Base-by-base conservation (phyloP, 2,113 vertebrate genomes). In the Phyllostomus discolor region DNA sequence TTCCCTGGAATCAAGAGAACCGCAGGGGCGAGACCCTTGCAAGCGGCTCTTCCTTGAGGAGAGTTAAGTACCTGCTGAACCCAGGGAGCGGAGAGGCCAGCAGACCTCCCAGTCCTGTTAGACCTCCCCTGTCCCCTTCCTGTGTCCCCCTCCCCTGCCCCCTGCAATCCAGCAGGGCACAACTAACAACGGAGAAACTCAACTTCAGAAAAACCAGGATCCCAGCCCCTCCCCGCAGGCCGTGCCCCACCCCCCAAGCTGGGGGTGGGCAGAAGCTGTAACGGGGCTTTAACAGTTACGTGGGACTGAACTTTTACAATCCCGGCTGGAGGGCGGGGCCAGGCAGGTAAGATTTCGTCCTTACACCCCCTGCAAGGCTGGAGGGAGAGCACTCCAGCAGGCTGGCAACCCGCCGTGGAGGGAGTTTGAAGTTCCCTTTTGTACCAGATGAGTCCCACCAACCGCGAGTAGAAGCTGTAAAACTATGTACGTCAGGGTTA, bases 51-150 rank as follows among this genome's bases (percentile, higher is more conserved):
- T 1, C 5, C 0, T n/a, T 9, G n/a, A 67, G 0, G 35, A 33
- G 28, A 41, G 48, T 41, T 72, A 28, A 67, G 31, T 24, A 22
- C 28, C 46, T 5, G n/a, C 41, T 10, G 19, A 46, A 17, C 10
- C 28, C 75, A 0, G 19, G 8, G 35, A 2, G 17, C 15, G 31
- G n/a, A 0, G 1, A 20, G 1, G 59, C 6, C 52, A 26, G 46
- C 26, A 6, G 20, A 38, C 26, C 4, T n/a, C 15, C 24, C 33
- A 24, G 38, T 50, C 28, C 11, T 4, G 38, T 33, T 10, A 19
- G 46, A 17, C 46, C 43, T 22, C 67, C 1, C 28, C 73, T 50
- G 35, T 7, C 26, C 6, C 75, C n/a, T 46, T n/a, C 81, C 59
- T 19, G 0, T 2, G 31, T 24, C 50, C 19, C 20, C 52, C 0